phyloP scores from a whole-genome alignment of 1,140 invertebrate genomes.

The Bombyx mandarina region DNA sequence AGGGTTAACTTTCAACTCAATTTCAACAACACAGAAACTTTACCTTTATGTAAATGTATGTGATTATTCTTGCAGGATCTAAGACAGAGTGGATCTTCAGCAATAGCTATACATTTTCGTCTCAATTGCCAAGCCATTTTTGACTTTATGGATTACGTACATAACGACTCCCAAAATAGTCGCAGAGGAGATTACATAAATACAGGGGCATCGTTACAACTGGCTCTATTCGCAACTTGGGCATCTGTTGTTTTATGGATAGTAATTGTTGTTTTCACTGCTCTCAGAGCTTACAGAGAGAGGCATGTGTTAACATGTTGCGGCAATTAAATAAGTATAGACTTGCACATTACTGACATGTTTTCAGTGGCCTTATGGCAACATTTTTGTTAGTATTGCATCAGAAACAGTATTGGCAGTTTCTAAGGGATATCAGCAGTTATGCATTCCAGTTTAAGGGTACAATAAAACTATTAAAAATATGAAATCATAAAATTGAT shows the following conservation, averaged over 20 bases:
- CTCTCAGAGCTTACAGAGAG: constrained; percentile 69
- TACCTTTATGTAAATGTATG: neutral
- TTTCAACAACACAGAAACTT: too few species aligned
- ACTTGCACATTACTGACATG: too few species aligned
- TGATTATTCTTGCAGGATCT: constrained; percentile 57
- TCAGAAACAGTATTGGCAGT: too few species aligned
- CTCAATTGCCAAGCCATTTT: constrained; percentile 76
- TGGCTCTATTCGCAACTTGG: constrained; percentile 74
- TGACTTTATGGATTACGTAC: constrained; percentile 83
- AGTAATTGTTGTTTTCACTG: constrained; percentile 64
- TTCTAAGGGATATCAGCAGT: too few species aligned
- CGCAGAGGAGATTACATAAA: constrained; percentile 74
- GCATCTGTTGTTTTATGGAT: constrained; percentile 72
- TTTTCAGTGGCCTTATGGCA: too few species aligned
- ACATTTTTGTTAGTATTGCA: too few species aligned
- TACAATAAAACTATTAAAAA: too few species aligned
- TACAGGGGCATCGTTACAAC: constrained; percentile 73
- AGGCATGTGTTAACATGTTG: constrained; percentile 59
- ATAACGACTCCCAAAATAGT: constrained; percentile 73
- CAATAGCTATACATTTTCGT: constrained; percentile 74
- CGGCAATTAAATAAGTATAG: constrained; percentile 37
- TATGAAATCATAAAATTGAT: too few species aligned
- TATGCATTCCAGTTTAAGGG: too few species aligned
- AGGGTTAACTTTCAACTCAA: too few species aligned
- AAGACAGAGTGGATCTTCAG: constrained; percentile 72